Base-by-base conservation (phyloP, 2,888 invertebrate species). In the Acanthosepion lycidas region DNA sequence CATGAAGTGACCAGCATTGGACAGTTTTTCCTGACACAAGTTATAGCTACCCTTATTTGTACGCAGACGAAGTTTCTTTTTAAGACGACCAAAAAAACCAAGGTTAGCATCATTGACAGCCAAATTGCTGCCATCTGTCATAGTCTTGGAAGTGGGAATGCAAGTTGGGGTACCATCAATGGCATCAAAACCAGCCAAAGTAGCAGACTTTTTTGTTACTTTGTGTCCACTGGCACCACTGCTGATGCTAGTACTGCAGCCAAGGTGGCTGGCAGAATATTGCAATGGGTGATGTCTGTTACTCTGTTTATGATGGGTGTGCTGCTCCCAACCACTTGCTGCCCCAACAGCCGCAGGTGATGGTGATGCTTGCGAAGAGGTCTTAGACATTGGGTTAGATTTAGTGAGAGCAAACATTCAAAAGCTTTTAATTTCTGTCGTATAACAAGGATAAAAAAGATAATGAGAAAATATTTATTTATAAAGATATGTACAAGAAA, bases 401-500 rank as follows among this genome's bases (percentile, higher is more conserved):
- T 53, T 93, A 28, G 93, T 93, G 28, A 93, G 93, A 93, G 93
- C 93, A 93, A 93, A 93, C 93, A 93, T 93, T 49, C 93, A 93
- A 93, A 93, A 51, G n/a, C 51, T 48, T 33, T 15, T 51, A 51
- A 28, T 51, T 93, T 48, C 15, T 93, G 49, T 48, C 28, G 23
- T 93, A 93, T 51, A 28, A 49, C 12, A 49, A 48, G 9, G 48
- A 92, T 12, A 92, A 28, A 51, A 92, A 51, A 9, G 51, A n/a
- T n/a, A 78, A n/a, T 2, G 12, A 59, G 59, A 23, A 59, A 23
- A 59, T 59, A 59, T 59, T 59, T 59, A 59, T 59, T 59, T 59
- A 59, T 59, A 20, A 78, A 78, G n/a, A n/a, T 78, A 12, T 15
- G n/a, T 12, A 9, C 28, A 3, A n/a, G 23, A 23, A 59, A 59